Evolutionary conservation across 2,888 invertebrate species (phyloP).

Genomic region (Xestobium rufovillosum): DNA sequence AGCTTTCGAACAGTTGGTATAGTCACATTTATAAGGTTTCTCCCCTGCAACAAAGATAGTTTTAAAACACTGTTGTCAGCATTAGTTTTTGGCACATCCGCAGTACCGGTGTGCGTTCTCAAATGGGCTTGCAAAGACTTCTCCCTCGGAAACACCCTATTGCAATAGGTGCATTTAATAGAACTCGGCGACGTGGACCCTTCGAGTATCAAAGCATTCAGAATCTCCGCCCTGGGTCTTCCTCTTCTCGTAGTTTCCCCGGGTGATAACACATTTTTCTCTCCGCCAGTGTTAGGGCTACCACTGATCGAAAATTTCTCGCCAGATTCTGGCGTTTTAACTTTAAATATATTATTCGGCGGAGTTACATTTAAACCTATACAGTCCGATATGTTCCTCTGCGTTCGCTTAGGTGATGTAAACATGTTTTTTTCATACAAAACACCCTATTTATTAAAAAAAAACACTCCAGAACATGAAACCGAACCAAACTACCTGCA

Average conservation of each 20-base stretch:
- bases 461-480: neutral
- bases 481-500: neutral
- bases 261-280: conserved; percentile 25
- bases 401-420: neutral
- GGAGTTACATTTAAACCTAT: conserved; percentile 28
- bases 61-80: neutral
- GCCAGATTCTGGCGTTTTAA: conserved; percentile 28
- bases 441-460: neutral
- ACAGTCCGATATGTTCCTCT: neutral
- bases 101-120: conserved; percentile 57
- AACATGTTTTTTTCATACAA: conserved; percentile 1
- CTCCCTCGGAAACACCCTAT: conserved; percentile 66
- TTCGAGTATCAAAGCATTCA: conserved; percentile 60
- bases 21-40: conserved; percentile 66
- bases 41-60: conserved; percentile 50
- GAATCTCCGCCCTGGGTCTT: conserved; percentile 62
- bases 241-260: conserved; percentile 51
- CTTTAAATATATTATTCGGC: conserved; percentile 29
- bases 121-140: conserved; percentile 66
- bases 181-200: conserved; percentile 61
- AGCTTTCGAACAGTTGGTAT: conserved; percentile 60
- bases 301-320: conserved; percentile 35
- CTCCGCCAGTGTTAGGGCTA: conserved; percentile 28
- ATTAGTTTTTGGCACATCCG: neutral
- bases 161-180: conserved; percentile 64